Evolutionary conservation across 2,113 vertebrate genomes (phyloP), one percentile per base, ranked within the genome.

Genomic region (Lepus europaeus): DNA sequence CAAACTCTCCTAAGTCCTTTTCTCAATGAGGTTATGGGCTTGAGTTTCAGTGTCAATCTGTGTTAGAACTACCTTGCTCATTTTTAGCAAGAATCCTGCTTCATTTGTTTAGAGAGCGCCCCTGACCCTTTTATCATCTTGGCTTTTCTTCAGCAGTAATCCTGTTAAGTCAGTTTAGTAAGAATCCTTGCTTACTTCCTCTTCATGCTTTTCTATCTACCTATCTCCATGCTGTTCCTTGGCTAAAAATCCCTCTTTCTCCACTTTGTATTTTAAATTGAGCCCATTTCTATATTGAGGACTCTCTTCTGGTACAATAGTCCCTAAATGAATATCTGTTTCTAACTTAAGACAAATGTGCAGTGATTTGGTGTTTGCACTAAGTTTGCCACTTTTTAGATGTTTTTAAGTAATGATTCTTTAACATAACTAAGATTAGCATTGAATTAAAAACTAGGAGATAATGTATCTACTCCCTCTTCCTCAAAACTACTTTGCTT

Each of bases 381-480:
- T 72, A 23, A 88, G 7, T 22, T 90, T 49, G 73, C 3, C 20
- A 84, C 16, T 83, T 78, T 56, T 49, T 94, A 80, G 29, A 1
- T 6, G 13, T 72, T 87, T 93, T 8, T 87, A 94, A 89, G 87
- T 80, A 91, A 76, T 70, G 27, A 61, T 73, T 94, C 66, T 66
- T 93, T 25, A 93, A 86, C 91, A 93, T 93, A 90, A 87, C 27
- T 61, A 45, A 29, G 39, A 59, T 39, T 80, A 94, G 12, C 19
- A 53, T 25, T 94, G 66, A 84, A 64, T 90, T 89, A 73, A 49
- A 94, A 95, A 89, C 20, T 23, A 93, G 78, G 20, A 93, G 49
- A 89, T 69, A 63, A 77, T 87, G 5, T 3, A 3, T 63, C 20
- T 16, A 63, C 63, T 3, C 3, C 12, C 2, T 0, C 33, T 11